Evolutionary conservation across 2,113 vertebrate genomes (phyloP), one percentile per base, ranked within the genome.

Genomic region (Sphaerodactylus townsendi): DNA sequence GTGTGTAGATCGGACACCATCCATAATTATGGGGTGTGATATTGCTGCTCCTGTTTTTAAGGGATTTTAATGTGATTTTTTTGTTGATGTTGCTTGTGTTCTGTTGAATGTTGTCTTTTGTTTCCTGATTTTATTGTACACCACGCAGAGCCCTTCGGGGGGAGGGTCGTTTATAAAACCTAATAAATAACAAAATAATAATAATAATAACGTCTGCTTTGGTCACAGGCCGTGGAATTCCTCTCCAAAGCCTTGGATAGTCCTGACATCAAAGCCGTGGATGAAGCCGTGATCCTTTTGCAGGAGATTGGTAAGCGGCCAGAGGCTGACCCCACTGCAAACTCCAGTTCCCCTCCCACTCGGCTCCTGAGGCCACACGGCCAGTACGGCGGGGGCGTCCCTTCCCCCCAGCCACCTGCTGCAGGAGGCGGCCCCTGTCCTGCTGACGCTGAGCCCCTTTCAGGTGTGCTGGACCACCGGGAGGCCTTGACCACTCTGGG

Each of bases 231-330:
- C 2, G 97, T 96, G 41, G 98, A 99, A 39, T 99, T 99, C 93
- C 95, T 99, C 56, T 98, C 98, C 44, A 98, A 98, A 94, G 98
- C 98, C 19, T 95, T 99, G 93, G 98, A 99, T 89, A 97, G 97
- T 91, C 98, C 98, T 0, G 97, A 98, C 50, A 94, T 86, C 50
- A 95, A 94, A 81, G 97, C 98, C 0, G 97, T 99, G 81, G 95
- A 94, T 10, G 97, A 97, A 44, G 98, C 99, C 0, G 98, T 99
- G 88, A 96, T 89, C 83, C 93, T 96, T 79, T 94, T 99, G 39
- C 98, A 98, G 94, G 97, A 98, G 53, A 99, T 99, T 0, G 97
- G 98, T 99, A 88, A 96, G 96, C 72, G 5, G 1, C 21, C 1
- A 10, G 41, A 2, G 19, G 50, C 53, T 5, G 73, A 4, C 3